A percentile compares a stretch with the other conserved stretches of the same genome.
Evolutionary conservation across 2,797 vertebrate genomes (phyloP).

Genomic region (Garrulus glandarius): DNA sequence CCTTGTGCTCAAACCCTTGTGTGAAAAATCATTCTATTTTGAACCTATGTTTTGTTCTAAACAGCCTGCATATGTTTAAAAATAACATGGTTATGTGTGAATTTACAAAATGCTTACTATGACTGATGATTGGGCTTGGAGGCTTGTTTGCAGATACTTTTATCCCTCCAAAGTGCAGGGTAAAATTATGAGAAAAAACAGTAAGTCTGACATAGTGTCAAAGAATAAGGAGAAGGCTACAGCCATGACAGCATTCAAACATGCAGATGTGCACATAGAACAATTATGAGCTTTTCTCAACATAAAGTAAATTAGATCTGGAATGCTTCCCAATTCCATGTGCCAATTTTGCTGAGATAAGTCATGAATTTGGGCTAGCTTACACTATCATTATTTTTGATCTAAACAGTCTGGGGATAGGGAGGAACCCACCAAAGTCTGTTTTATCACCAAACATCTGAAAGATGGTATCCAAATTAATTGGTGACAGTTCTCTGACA

Average conservation of each 20-base stretch:
- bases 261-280: background rate
- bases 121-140: background rate
- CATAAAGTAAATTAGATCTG: background rate
- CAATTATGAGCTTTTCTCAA: background rate
- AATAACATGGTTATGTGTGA: background rate
- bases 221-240: background rate
- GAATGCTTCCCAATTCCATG: background rate
- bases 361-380: background rate
- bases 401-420: background rate
- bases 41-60: background rate
- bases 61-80: background rate
- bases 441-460: background rate
- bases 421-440: background rate
- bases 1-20: background rate
- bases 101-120: background rate
- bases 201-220: background rate
- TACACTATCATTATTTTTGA: background rate
- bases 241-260: background rate
- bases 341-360: background rate
- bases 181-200: background rate
- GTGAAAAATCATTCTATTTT: background rate
- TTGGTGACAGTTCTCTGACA: background rate
- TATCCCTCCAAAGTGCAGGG: background rate
- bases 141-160: background rate
- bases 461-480: background rate